These are phyloP conservation scores for Tauraco erythrolophus DNA, from an alignment of 2,113 vertebrate genomes.

Conservation along the genomic window DNA sequence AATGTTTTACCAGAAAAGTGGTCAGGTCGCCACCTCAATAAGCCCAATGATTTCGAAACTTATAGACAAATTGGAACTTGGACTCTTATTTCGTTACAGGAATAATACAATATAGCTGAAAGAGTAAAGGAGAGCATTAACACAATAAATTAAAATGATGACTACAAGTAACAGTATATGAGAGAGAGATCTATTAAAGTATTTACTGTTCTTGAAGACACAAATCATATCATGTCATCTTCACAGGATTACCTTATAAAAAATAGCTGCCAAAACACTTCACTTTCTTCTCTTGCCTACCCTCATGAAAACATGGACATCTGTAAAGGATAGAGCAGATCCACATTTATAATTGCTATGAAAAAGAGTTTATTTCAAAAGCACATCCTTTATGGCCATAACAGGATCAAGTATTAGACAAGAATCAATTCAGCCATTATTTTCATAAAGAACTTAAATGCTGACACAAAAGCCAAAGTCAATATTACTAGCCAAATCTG, in stretches of 20 bases:
- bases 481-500: background rate
- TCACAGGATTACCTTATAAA: background rate
- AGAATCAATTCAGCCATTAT: background rate
- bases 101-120: background rate
- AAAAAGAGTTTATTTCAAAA: background rate
- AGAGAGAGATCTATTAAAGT: background rate
- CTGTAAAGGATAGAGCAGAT: constrained; percentile 59
- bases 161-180: background rate
- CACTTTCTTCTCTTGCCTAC: constrained; percentile 37
- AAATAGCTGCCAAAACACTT: constrained; percentile 11
- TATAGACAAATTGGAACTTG: background rate
- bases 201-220: background rate
- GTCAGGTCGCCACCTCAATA: background rate
- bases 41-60: background rate
- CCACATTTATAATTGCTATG: background rate
- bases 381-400: background rate
- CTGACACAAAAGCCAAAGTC: constrained; percentile 7
- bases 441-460: background rate
- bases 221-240: background rate
- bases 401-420: background rate
- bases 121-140: background rate
- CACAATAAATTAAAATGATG: background rate
- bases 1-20: background rate
- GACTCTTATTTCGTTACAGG: background rate
- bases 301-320: background rate